Evolutionary conservation across 2,888 invertebrate species (phyloP).

Genomic region (Dermolepida albohirtum): DNA sequence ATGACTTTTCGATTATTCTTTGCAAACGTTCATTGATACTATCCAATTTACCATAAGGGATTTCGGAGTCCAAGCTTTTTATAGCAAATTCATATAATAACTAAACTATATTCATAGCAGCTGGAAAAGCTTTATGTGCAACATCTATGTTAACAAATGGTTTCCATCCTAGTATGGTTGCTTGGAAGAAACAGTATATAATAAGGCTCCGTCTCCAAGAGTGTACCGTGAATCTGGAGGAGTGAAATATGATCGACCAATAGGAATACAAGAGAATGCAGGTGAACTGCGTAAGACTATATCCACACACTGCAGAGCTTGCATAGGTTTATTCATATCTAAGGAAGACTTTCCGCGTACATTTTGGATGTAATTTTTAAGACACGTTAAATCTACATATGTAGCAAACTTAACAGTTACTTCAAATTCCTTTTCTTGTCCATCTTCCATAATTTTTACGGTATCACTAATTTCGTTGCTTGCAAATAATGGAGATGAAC

Average conservation of each 20-base stretch:
- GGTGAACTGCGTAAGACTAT: constrained; percentile 81
- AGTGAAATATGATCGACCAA: constrained; percentile 86
- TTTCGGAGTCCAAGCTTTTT: constrained; percentile 42
- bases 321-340: constrained; percentile 65
- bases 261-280: constrained; percentile 66
- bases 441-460: constrained; percentile 56
- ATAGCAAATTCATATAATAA: constrained; percentile 56
- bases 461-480: constrained; percentile 52
- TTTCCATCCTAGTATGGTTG: constrained; percentile 88
- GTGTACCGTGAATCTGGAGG: constrained; percentile 59
- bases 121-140: constrained; percentile 84
- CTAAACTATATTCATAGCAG: constrained; percentile 66
- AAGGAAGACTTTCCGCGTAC: constrained; percentile 46
- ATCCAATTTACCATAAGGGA: constrained; percentile 43
- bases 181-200: constrained; percentile 94
- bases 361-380: constrained; percentile 52
- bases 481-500: constrained; percentile 63
- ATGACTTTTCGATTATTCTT: too few species aligned
- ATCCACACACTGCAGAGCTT: constrained; percentile 83
- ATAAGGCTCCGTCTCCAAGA: constrained; percentile 85
- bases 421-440: constrained; percentile 60
- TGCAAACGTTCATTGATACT: not conserved
- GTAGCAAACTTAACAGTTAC: constrained; percentile 70
- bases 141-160: constrained; percentile 93
- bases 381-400: constrained; percentile 67